phyloP scores from a whole-genome alignment of 2,797 vertebrate genomes.

The Sarcophilus harrisii region DNA sequence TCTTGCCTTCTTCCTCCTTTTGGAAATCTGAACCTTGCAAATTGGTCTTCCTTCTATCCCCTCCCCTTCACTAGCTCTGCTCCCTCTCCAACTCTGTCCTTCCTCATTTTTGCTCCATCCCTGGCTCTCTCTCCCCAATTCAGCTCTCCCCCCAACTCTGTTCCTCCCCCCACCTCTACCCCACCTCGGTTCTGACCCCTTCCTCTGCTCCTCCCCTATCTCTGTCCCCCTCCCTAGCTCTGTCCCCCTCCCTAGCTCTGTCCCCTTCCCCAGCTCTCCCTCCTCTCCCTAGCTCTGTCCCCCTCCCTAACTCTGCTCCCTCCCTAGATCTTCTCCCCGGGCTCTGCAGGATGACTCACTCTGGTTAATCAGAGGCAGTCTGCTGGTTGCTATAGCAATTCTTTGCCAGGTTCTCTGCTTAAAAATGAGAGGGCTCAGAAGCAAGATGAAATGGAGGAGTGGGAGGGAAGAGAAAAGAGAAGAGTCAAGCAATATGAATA shows the following conservation, averaged over 20 bases:
- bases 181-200: background rate
- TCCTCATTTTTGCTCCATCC: background rate
- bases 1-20: background rate
- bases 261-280: too few species aligned
- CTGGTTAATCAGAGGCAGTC: constrained; percentile 66
- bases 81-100: background rate
- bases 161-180: too few species aligned
- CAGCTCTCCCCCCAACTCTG: too few species aligned
- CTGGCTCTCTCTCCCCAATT: too few species aligned
- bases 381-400: constrained; percentile 80
- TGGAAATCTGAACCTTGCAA: too few species aligned
- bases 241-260: too few species aligned
- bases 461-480: background rate
- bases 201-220: too few species aligned
- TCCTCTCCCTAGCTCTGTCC: background rate
- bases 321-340: background rate
- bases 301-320: background rate
- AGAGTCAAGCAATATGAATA: background rate
- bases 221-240: background rate
- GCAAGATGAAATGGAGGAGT: background rate
- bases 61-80: background rate
- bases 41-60: background rate
- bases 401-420: constrained; percentile 50
- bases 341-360: constrained; percentile 73
- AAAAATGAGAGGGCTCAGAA: background rate